Evolutionary conservation across 1,140 invertebrate genomes (phyloP).

Genomic region (Drosophila lowei): DNA sequence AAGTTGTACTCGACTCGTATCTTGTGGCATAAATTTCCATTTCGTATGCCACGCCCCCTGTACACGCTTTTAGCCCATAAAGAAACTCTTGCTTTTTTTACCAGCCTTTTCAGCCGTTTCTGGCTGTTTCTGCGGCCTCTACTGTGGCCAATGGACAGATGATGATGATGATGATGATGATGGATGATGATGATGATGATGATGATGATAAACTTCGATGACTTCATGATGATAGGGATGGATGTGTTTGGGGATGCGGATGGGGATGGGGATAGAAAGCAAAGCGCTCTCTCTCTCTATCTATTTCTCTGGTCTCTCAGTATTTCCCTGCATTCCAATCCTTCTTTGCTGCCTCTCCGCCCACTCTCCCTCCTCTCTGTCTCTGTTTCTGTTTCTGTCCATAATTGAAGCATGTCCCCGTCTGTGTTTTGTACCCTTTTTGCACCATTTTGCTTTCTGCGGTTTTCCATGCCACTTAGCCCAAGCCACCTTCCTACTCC

Average conservation of each 20-base stretch:
- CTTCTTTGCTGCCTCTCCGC: not conserved
- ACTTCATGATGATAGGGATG: slow-evolving; percentile 59
- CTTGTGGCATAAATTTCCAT: slow-evolving; percentile 66
- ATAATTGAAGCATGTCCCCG: slow-evolving; percentile 42
- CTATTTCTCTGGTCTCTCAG: slow-evolving; percentile 11
- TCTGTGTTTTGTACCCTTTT: slow-evolving; percentile 61
- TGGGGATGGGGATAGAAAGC: slow-evolving; percentile 34
- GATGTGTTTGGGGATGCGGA: not conserved
- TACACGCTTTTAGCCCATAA: slow-evolving; percentile 68
- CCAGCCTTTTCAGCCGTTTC: slow-evolving; percentile 14
- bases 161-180: slow-evolving; percentile 55
- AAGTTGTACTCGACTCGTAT: slow-evolving; percentile 16
- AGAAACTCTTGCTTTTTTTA: slow-evolving; percentile 53
- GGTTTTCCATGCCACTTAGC: slow-evolving; percentile 47
- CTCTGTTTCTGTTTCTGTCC: slow-evolving; percentile 2
- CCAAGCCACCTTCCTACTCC: slow-evolving; percentile 2
- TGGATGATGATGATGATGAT: slow-evolving; percentile 36
- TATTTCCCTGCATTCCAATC: slow-evolving; percentile 4
- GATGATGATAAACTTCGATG: slow-evolving; percentile 76
- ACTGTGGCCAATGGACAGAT: not conserved
- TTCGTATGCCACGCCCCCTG: slow-evolving; percentile 62
- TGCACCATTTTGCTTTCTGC: slow-evolving; percentile 67
- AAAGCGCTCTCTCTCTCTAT: slow-evolving; percentile 3
- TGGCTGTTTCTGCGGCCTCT: slow-evolving; percentile 25
- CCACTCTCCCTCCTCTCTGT: no score